A percentile compares a stretch with the other conserved stretches of the same genome.
Evolutionary conservation across 2,113 vertebrate species (phyloP).

Genomic region (Lepidothrix coronata): DNA sequence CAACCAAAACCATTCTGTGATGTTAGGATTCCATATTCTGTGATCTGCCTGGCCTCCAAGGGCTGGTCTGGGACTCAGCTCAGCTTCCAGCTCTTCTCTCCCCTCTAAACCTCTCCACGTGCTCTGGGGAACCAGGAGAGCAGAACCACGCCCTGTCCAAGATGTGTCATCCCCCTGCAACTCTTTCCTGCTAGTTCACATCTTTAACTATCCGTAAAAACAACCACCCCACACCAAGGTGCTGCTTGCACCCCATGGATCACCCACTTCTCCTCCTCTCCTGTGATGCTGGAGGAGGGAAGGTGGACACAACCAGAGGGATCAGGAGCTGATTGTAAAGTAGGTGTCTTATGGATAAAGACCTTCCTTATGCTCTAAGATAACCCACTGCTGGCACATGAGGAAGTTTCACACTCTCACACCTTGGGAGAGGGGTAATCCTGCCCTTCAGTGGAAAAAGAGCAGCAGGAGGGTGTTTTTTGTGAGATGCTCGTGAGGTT

Average conservation of each 20-base stretch:
- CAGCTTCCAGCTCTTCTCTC: background rate
- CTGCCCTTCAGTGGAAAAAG: background rate
- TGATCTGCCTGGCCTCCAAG: background rate
- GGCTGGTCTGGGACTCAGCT: background rate
- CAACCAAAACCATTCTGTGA: background rate
- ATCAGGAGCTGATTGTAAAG: background rate
- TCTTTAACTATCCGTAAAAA: background rate
- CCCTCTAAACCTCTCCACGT: background rate
- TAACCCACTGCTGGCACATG: background rate
- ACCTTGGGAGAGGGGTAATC: background rate
- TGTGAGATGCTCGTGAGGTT: background rate
- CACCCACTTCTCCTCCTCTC: background rate
- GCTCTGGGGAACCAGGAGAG: background rate
- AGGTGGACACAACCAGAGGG: background rate
- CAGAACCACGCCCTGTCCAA: background rate
- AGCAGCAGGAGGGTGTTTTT: background rate
- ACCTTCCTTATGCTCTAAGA: background rate
- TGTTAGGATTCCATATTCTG: background rate
- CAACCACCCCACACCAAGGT: rapidly evolving
- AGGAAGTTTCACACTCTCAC: background rate
- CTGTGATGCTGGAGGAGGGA: background rate
- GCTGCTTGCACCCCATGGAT: no score
- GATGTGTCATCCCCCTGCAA: background rate
- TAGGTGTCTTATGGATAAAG: background rate
- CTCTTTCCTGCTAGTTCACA: background rate